phyloP scores from a whole-genome alignment of 2,797 vertebrate genomes.

The Enteromius unitaeniatus region DNA sequence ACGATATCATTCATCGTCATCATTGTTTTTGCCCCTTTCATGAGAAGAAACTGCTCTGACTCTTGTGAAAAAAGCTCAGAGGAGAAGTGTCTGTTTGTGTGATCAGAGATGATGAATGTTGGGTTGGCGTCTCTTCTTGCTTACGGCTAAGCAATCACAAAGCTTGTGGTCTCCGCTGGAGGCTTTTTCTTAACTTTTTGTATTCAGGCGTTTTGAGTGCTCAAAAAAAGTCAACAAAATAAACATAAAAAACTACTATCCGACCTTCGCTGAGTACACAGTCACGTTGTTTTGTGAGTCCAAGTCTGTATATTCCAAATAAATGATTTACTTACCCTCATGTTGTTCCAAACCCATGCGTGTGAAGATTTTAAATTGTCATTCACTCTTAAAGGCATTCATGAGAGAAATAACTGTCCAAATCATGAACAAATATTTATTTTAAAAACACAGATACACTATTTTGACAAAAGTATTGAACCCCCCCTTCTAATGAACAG shows the following conservation, averaged over 20 bases:
- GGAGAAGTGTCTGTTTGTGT: background rate
- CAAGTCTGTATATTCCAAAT: background rate
- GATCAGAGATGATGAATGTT: constrained; percentile 23
- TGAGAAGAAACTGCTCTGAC: background rate
- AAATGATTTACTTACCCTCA: background rate
- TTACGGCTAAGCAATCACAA: constrained; percentile 1
- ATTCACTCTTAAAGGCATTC: background rate
- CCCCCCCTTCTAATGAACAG: no score
- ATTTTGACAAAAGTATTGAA: no score
- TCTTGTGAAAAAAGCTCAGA: background rate
- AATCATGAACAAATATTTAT: background rate
- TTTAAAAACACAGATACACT: background rate
- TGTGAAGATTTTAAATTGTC: background rate
- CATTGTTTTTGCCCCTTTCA: background rate
- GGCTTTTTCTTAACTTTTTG: constrained; percentile 1
- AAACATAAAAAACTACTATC: background rate
- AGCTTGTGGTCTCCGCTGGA: constrained; percentile 1
- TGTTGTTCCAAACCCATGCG: background rate
- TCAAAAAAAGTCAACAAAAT: background rate
- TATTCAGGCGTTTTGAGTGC: background rate
- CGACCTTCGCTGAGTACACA: background rate
- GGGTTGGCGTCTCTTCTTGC: background rate
- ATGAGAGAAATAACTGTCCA: background rate
- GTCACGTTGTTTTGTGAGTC: background rate
- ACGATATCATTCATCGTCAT: background rate